Evolutionary conservation across 1,140 invertebrate species (phyloP), one percentile per base, ranked within the genome.

Genomic region (Drosophila nasuta): DNA sequence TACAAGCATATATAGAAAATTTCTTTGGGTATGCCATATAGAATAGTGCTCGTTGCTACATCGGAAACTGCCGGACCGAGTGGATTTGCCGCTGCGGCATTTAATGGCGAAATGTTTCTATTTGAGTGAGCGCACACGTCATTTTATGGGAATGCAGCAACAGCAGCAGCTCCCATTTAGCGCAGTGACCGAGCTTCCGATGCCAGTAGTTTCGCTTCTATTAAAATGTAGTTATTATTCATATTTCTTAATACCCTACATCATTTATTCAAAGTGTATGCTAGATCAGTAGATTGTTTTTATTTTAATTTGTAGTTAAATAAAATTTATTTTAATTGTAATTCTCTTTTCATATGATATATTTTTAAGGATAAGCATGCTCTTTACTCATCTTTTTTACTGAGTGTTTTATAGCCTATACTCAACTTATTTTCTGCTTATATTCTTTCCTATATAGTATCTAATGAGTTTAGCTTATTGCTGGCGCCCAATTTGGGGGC

Each of bases 31-130:
- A 69, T 72, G 65, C 63, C 45, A 62, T 75, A 68, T 77, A 54
- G 70, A 72, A 67, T 67, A 73, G 69, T 73, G 41, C 46, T 35
- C 20, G 20, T 25, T 4, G n/a, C 20, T 59, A 59, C 20, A 45
- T 65, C 63, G 69, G 38, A 66, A 65, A 72, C 48, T 49, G 69
- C 8, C 60, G 63, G 54, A 41, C 35, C 43, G 59, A 63, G 66
- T 60, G 58, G 35, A 70, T 69, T 33, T 63, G 68, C 49, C 64
- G 49, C 30, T 64, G 58, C 25, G 60, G 63, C 54, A 66, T 52
- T 62, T 79, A 73, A 68, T 77, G 81, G 77, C 70, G 70, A 80
- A 88, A 77, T 88, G 77, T 83, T 89, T 88, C 80, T 89, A 83
- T 87, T 87, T 78, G 70, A 88, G 83, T 72, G 70, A 67, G 8